Evolutionary conservation across 2,888 invertebrate species (phyloP), one percentile per base, ranked within the genome.

Genomic region (Scelioninae gen. 1): DNA sequence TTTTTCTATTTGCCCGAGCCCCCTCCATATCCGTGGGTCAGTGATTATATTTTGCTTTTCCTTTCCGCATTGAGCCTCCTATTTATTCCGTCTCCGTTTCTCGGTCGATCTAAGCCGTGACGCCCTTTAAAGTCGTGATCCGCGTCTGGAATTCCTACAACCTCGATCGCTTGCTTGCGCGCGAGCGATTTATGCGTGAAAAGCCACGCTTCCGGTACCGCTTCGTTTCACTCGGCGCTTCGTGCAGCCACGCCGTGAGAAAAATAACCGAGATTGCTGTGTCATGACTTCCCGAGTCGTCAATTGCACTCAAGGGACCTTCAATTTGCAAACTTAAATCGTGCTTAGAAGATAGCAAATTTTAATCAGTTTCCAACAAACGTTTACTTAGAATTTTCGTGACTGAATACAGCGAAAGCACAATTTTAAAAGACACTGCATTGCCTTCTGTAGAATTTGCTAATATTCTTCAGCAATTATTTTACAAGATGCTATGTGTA

Each of bases 81-180:
- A 38, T 71, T 69, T 82, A 76, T 80, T 58, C 77, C 40, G 31
- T 84, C 65, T 53, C 51, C 60, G 43, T 65, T 74, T 49, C 38
- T 40, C 53, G 40, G 60, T 47, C 40, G 66, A 65, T 62, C 43
- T 47, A 16, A 65, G 56, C 31, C 69, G n/a, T 15, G 55, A 23
- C 53, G 69, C 75, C 76, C 84, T 69, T 84, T 83, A 66, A 78
- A 84, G 60, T 66, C 79, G 56, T 65, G 68, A 79, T 63, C 68
- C 79, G 65, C 62, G 78, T 56, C 60, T 49, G 60, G 69, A 66
- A 65, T 81, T 60, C 77, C 31, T 53, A 47, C 63, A 71, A 51
- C 38, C n/a, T n/a, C n/a, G n/a, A n/a, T 65, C 45, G 23, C 74
- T 65, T 65, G 62, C 65, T 32, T 71, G 71, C 43, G 55, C 56